phyloP scores from a whole-genome alignment of 2,888 invertebrate genomes.

The Spatulosminthurus flaviceps region DNA sequence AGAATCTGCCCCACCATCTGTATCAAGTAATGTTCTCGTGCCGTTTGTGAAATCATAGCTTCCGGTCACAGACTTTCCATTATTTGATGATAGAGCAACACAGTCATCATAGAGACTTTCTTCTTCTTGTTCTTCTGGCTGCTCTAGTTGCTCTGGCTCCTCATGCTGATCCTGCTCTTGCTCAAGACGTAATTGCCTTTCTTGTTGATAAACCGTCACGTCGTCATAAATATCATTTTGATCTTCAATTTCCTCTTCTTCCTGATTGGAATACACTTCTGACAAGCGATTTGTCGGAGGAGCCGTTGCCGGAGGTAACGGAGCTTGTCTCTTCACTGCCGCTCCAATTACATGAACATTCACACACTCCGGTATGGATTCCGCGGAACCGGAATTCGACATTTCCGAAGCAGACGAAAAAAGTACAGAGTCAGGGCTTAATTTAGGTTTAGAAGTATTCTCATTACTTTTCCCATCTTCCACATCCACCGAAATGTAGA shows the following conservation, averaged over 20 bases:
- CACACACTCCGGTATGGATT: conserved; percentile 60
- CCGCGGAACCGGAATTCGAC: conserved; percentile 57
- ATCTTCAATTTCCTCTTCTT: conserved; percentile 39
- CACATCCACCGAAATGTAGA: conserved; percentile 62
- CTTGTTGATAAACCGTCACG: conserved; percentile 31
- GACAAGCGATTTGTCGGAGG: neutral
- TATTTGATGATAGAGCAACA: conserved; percentile 36
- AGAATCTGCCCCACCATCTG: conserved; percentile 52
- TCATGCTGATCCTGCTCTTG: conserved; percentile 54
- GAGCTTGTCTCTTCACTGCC: conserved; percentile 43
- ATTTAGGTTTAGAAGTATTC: conserved; percentile 43
- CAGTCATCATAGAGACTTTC: conserved; percentile 63
- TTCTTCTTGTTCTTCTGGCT: conserved; percentile 50
- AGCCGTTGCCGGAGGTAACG: conserved; percentile 42
- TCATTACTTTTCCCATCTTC: conserved; percentile 15
- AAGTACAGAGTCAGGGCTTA: conserved; percentile 63
- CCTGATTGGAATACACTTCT: conserved; percentile 24
- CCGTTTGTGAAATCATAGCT: conserved; percentile 60
- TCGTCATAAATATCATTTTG: conserved; percentile 53
- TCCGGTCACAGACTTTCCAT: conserved; percentile 50
- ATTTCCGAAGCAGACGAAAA: conserved; percentile 61
- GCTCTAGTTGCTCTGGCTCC: conserved; percentile 40
- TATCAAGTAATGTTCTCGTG: conserved; percentile 44
- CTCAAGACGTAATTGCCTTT: conserved; percentile 44
- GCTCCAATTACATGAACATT: conserved; percentile 41